Percentiles rank a stretch among this genome's conserved stretches.
Evolutionary conservation across 2,113 vertebrate species (phyloP).

Genomic region (Orthonyx spaldingii): DNA sequence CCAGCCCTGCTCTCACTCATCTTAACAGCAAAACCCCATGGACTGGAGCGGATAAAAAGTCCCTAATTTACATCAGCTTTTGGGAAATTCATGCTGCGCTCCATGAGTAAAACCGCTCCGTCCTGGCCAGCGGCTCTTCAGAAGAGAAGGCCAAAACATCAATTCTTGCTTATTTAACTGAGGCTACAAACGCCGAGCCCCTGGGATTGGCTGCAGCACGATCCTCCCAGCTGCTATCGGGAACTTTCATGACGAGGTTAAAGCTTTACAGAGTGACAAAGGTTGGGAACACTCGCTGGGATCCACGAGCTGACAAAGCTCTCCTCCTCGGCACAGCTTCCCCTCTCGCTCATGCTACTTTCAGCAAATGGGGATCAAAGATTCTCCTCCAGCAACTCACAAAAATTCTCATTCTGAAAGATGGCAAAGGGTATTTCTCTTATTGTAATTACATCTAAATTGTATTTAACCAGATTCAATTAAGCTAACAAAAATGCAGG

Average conservation of each 20-base stretch:
- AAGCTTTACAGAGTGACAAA: slow-evolving; percentile 61
- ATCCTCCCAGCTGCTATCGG: slow-evolving; percentile 43
- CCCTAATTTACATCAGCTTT: not conserved
- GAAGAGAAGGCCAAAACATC: not conserved
- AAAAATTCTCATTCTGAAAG: not conserved
- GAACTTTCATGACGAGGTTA: slow-evolving; percentile 40
- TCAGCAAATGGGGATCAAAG: not conserved
- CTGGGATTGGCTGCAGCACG: not conserved
- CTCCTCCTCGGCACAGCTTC: not conserved
- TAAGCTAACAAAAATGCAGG: not conserved
- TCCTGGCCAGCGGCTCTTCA: not conserved
- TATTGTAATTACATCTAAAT: not conserved
- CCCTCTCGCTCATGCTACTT: not conserved
- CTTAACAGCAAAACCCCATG: not conserved
- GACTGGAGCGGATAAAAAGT: not conserved
- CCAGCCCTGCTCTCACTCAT: not conserved
- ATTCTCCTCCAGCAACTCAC: not conserved
- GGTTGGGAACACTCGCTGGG: slow-evolving; percentile 28
- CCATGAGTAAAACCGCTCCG: not conserved
- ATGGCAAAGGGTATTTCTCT: not conserved
- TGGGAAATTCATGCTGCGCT: not conserved
- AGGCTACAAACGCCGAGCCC: not conserved
- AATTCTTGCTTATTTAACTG: not conserved
- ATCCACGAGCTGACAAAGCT: slow-evolving; percentile 22
- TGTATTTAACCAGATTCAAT: not conserved